Base-by-base conservation (phyloP, 2,888 invertebrate species). In the Microplitis deprimator region DNA sequence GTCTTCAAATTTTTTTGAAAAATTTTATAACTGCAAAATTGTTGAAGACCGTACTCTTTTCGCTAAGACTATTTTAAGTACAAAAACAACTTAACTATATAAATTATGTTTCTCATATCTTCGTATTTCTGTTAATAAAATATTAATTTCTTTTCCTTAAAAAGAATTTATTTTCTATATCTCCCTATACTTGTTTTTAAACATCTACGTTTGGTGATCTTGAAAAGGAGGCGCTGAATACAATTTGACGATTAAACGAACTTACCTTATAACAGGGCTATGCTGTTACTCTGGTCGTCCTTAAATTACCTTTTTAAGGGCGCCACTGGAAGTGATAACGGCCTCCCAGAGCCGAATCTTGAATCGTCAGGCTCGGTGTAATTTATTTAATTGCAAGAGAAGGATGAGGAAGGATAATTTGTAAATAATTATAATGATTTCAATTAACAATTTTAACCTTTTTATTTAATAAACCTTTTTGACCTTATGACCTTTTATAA, bases 1-100 rank as follows among this genome's bases (percentile, higher is more conserved):
- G 60, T 71, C 70, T n/a, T 84, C 84, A 0, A 73, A 73, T 38
- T 68, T 76, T 60, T 83, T 84, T 77, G 82, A 82, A 5, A 80
- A 41, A 8, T 83, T 83, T 81, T 83, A 84, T 77, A 77, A 84
- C 40, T 64, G 76, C 8, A 71, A 65, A 40, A 65, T 80, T 29
- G 20, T 69, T 59, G 29, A 62, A 8, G 61, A 50, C 38, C 62
- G 60, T 59, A 65, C 10, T 39, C 16, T 29, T 60, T 79, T 79
- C 29, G 76, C 72, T n/a, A 16, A 6, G 72, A 17, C 29, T 29
- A n/a, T 72, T 61, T 39, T 72, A 72, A 61, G 61, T 16, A 62
- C 7, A 2, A 50, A 17, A 70, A 17, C 16, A 4, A 59, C 3
- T 59, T 10, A 20, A 68, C 5, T 68, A 20, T 20, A 20, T 20